Base-by-base conservation (phyloP, 2,888 invertebrate species). In the Rhyacophila evoluta region DNA sequence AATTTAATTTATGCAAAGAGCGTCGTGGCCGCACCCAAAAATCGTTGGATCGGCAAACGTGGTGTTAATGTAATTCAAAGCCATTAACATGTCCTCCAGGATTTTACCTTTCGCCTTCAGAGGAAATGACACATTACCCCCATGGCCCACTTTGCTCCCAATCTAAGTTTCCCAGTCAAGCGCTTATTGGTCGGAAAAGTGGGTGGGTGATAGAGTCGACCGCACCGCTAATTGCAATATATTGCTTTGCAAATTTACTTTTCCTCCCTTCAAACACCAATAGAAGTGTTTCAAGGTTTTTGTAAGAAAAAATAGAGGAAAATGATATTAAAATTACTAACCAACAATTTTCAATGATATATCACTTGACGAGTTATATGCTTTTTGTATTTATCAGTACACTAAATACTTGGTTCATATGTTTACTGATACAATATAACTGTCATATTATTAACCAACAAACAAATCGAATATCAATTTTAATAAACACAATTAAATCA, bases 221-320 rank as follows among this genome's bases (percentile, higher is more conserved):
- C 72, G 67, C 72, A 71, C 67, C 70, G 74, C 78, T 81, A 81
- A 79, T 81, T 81, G 81, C 81, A 77, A 81, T 81, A 79, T 81
- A 79, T 81, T 78, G 76, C 81, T 81, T 75, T 69, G 79, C 78
- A 81, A 81, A 81, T 81, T 79, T 79, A 76, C 78, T 75, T 78
- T 77, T 76, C 78, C 67, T 74, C 74, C 79, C 76, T 38, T 28
- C 15, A 77, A 15, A 73, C 69, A 78, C 74, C 28, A 69, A 38
- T 38, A 29, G 25, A 15, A 55, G 25, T 55, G 55, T 25, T 25
- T 19, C 25, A 8, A 8, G 10, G 25, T 10, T 19, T 10, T 10
- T 12, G 19, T 8, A 8, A 25, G 15, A 55, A 55, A 55, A 25
- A 19, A 25, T 55, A 1, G 19, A 25, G 10, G 19, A 15, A 19